Conservation (phyloP, 64 coral and sea anemone genomes). For the Stylophora pistillata region DNA sequence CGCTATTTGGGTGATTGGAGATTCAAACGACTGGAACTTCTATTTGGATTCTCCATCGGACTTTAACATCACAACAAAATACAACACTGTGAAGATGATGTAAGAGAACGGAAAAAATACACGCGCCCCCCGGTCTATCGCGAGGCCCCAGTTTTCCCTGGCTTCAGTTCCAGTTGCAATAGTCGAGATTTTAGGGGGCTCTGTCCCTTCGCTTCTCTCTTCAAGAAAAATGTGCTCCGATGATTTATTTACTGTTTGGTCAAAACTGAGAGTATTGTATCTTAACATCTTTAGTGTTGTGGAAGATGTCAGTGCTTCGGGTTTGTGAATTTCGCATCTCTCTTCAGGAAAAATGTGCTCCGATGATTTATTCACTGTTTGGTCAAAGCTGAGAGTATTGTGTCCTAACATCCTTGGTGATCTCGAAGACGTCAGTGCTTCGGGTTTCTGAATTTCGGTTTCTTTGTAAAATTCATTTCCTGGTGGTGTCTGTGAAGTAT, state of each 20-base stretch:
- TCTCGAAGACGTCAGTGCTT: too few species aligned
- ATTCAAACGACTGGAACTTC: too few species aligned
- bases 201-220: neutral
- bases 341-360: neutral
- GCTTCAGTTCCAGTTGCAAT: neutral
- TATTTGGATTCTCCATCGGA: too few species aligned
- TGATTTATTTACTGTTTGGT: neutral
- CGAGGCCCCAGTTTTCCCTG: neutral
- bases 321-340: neutral
- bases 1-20: too few species aligned
- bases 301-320: too few species aligned
- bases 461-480: neutral
- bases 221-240: neutral
- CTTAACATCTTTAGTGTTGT: too few species aligned
- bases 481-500: neutral
- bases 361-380: neutral
- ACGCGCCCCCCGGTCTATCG: conserved; percentile 19
- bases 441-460: neutral
- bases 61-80: neutral
- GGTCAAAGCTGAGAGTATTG: neutral
- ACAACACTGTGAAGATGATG: neutral
- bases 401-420: too few species aligned
- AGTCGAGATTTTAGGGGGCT: neutral
- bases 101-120: neutral
- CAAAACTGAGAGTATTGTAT: neutral